Base-by-base conservation (phyloP, 2,888 invertebrate species). In the Oxyteleia sp. region DNA sequence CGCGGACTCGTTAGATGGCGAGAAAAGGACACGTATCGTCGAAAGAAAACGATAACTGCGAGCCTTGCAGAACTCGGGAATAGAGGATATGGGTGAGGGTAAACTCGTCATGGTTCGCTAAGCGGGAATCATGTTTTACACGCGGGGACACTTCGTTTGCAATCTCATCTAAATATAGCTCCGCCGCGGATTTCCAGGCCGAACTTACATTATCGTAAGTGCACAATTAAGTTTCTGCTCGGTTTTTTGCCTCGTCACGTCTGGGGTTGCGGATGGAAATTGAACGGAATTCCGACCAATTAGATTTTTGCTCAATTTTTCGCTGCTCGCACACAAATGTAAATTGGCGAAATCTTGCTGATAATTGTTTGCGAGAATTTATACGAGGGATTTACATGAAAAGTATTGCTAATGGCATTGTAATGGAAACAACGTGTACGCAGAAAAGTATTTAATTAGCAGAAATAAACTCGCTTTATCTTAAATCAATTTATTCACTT, bases 111-210 rank as follows among this genome's bases (percentile, higher is more conserved):
- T 83, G 88, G 84, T 86, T 86, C 88, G 87, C 88, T 88, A 88
- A 89, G 86, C 86, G 82, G 71, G 86, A 87, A 87, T 88, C 82
- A 72, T 84, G 84, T 82, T 86, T 87, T 86, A 85, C 88, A 87
- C 85, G 59, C 80, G 69, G 85, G 76, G 88, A 88, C 90, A 90
- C 87, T 88, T 86, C 85, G 61, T 66, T 59, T 76, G 82, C 79
- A 82, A 89, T 87, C 86, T 84, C 84, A 86, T 87, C 88, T 90
- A 89, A 90, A 90, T 90, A 90, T 89, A 89, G 87, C 87, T 84
- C 64, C 38, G 23, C 71, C 80, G 32, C 63, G 35, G 82, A 82
- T 86, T 86, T 87, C 85, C 85, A 84, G 82, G 81, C 83, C 84
- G 49, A 76, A 66, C 76, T 85, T 84, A 78, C 86, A 85, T 87